Percentiles rank a stretch among this genome's conserved stretches.
Evolutionary conservation across 2,113 vertebrate genomes (phyloP).

Genomic region (Emydura subglobosa): DNA sequence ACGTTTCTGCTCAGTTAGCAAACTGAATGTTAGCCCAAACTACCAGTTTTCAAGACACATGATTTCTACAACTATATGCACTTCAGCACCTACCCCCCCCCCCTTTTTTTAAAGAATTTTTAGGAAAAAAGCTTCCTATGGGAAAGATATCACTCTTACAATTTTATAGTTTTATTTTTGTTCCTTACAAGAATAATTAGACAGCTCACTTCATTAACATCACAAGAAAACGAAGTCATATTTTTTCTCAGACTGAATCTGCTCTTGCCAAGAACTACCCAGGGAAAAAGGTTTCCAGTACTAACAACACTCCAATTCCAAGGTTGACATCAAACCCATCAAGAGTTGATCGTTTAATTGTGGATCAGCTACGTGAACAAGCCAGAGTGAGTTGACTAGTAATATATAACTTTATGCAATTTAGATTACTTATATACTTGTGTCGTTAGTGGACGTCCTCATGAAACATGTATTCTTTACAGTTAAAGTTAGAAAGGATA

Average conservation of each 20-base stretch:
- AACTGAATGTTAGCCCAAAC: neutral
- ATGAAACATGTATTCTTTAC: neutral
- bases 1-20: neutral
- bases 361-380: conserved; percentile 87
- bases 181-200: neutral
- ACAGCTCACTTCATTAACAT: neutral
- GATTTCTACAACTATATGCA: neutral
- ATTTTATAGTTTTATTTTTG: neutral
- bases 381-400: conserved; percentile 81
- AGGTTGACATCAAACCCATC: conserved; percentile 84
- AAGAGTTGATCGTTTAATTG: conserved; percentile 87
- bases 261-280: conserved; percentile 84
- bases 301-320: conserved; percentile 83
- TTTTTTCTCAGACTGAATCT: conserved; percentile 81
- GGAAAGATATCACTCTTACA: neutral
- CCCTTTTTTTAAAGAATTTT: neutral
- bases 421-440: neutral
- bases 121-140: neutral
- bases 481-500: conserved; percentile 15
- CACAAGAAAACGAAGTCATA: neutral
- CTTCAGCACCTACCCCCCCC: neutral
- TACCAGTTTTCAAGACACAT: neutral
- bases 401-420: neutral
- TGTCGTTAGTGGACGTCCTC: neutral
- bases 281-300: conserved; percentile 84